Conservation (phyloP, 2,888 invertebrate species). For the Coelinius sp. region DNA sequence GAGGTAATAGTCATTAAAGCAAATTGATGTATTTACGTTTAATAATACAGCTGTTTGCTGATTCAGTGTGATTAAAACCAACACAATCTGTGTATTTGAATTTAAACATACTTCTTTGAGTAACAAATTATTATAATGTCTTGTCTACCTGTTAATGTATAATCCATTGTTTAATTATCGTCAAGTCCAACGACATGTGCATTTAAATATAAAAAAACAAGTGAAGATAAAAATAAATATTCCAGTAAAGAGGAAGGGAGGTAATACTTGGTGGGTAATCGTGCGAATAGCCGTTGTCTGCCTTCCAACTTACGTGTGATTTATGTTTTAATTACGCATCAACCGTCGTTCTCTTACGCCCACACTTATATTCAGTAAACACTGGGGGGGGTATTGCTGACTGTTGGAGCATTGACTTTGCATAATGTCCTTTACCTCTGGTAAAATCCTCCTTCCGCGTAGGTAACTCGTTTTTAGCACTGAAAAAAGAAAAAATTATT, state of each 20-base stretch:
- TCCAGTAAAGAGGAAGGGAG: conserved; percentile 12
- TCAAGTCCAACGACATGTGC: conserved; percentile 16
- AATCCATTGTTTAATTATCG: conserved; percentile 33
- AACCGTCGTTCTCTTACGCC: conserved; percentile 44
- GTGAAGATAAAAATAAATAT: neutral
- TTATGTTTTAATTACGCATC: conserved; percentile 57
- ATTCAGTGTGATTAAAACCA: neutral
- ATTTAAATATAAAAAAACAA: neutral
- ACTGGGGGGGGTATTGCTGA: conserved; percentile 8
- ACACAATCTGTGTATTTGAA: neutral
- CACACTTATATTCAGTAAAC: conserved; percentile 39
- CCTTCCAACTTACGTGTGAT: conserved; percentile 54
- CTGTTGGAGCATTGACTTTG: conserved; percentile 50
- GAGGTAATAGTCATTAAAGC: neutral
- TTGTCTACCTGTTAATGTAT: neutral
- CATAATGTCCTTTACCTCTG: conserved; percentile 51
- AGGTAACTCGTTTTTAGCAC: conserved; percentile 22
- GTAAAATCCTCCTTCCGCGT: conserved; percentile 44
- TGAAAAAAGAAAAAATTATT: neutral
- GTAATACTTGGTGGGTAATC: conserved; percentile 29
- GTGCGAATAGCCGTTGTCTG: conserved; percentile 29
- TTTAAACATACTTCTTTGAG: neutral
- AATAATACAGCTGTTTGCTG: neutral
- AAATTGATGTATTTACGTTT: neutral
- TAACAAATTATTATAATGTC: conserved; percentile 19